phyloP scores from a whole-genome alignment of 2,888 invertebrate species.

The Drymonia ruficornis region DNA sequence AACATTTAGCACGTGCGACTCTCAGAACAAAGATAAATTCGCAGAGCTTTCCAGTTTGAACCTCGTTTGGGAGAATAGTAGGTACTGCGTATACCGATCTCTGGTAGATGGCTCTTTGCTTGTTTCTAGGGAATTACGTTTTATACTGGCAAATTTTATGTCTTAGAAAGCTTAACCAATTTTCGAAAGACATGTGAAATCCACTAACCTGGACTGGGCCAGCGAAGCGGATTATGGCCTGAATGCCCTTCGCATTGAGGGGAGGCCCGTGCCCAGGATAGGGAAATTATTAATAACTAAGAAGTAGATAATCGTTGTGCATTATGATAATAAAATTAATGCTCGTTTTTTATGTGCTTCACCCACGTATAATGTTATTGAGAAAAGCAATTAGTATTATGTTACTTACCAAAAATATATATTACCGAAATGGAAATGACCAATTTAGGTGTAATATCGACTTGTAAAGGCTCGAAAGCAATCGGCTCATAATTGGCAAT shows the following conservation, averaged over 20 bases:
- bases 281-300: too few relatives aligned
- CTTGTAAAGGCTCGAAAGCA: not conserved
- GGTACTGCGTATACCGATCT: slow-evolving; percentile 11
- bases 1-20: slow-evolving; percentile 73
- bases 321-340: not conserved
- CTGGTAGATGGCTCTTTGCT: too few relatives aligned
- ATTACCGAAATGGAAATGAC: too few relatives aligned
- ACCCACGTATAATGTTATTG: not conserved
- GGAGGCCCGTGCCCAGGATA: too few relatives aligned
- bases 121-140: too few relatives aligned
- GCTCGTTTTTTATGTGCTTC: not conserved
- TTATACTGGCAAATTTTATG: slow-evolving; percentile 8
- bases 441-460: too few relatives aligned
- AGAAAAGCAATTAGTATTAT: not conserved
- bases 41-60: slow-evolving; percentile 51
- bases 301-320: not conserved
- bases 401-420: not conserved
- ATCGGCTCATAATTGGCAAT: not conserved
- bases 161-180: too few relatives aligned
- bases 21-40: slow-evolving; percentile 67
- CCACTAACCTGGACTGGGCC: too few relatives aligned
- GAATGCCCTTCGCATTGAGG: too few relatives aligned
- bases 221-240: too few relatives aligned
- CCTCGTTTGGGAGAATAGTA: slow-evolving; percentile 38
- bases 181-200: too few relatives aligned